phyloP scores from a whole-genome alignment of 2,888 invertebrate species.

The Aromia moschata region DNA sequence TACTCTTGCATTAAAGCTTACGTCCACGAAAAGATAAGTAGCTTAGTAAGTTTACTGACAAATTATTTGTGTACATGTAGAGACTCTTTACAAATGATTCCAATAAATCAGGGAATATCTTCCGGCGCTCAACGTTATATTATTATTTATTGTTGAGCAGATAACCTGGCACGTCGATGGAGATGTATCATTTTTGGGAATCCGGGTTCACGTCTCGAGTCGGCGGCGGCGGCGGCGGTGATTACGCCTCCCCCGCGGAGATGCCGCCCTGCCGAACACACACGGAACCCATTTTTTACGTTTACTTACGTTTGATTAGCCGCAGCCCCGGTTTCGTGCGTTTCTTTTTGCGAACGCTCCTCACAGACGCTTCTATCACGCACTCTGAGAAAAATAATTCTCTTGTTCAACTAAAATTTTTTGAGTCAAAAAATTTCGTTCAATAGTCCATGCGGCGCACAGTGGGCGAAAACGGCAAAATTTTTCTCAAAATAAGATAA shows the following conservation, averaged over 20 bases:
- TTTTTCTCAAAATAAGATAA: too few relatives aligned
- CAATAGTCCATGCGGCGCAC: too few relatives aligned
- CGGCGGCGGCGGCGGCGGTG: neutral
- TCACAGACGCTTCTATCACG: too few relatives aligned
- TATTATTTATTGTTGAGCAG: slow-evolving; percentile 34
- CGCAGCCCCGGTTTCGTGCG: too few relatives aligned
- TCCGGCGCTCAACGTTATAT: slow-evolving; percentile 31
- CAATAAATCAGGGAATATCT: slow-evolving; percentile 39
- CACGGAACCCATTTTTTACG: slow-evolving; percentile 6
- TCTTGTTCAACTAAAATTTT: too few relatives aligned
- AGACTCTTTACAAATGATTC: slow-evolving; percentile 42
- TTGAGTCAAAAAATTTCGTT: too few relatives aligned
- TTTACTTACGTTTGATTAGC: slow-evolving; percentile 10
- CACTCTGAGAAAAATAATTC: too few relatives aligned
- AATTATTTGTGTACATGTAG: slow-evolving; percentile 46
- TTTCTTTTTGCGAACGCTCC: too few relatives aligned
- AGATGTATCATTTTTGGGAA: slow-evolving; percentile 29
- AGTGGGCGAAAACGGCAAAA: too few relatives aligned
- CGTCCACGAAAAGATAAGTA: slow-evolving; percentile 44
- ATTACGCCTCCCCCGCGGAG: neutral
- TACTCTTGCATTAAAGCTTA: slow-evolving; percentile 42
- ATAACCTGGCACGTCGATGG: slow-evolving; percentile 32
- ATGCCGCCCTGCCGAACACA: neutral
- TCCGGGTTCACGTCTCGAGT: slow-evolving; percentile 6
- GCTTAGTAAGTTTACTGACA: slow-evolving; percentile 44